Percentiles rank a stretch among this genome's conserved stretches.
phyloP scores from a whole-genome alignment of 2,888 invertebrate species.

The Dryococelus australis region DNA sequence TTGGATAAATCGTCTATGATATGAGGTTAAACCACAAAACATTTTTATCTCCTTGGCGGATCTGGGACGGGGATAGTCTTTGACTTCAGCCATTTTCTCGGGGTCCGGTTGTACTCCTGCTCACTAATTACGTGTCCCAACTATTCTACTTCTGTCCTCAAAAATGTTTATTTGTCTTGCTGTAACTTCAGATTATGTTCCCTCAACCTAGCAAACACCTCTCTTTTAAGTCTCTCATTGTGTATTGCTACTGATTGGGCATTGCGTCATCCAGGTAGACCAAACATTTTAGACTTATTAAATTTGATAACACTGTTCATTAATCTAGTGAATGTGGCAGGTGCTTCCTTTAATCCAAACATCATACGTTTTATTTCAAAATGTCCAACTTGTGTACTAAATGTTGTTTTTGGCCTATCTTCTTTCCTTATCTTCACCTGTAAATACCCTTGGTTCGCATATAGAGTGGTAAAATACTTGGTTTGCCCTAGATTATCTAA shows the following conservation, averaged over 20 bases:
- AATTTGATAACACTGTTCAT: not conserved
- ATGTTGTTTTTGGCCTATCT: conserved; percentile 19
- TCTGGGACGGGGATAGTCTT: conserved; percentile 10
- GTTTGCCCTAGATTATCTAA: not conserved
- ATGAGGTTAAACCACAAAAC: not conserved
- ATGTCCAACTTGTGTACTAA: not conserved
- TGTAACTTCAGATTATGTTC: conserved; percentile 36
- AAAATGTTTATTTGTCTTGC: conserved; percentile 41
- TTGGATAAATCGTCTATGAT: conserved; percentile 40
- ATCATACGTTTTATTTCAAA: too few species aligned
- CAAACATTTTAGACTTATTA: not conserved
- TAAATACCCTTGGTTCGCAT: conserved; percentile 24
- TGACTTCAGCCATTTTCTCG: conserved; percentile 21
- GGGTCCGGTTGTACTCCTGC: conserved; percentile 35
- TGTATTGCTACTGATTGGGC: not conserved
- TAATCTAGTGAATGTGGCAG: not conserved
- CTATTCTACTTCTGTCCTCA: conserved; percentile 28
- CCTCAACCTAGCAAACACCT: conserved; percentile 34
- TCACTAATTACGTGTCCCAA: not conserved
- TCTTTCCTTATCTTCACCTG: not conserved
- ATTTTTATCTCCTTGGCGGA: too few species aligned
- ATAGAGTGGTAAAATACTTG: too few species aligned
- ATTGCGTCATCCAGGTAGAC: not conserved
- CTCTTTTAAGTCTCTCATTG: conserved; percentile 26
- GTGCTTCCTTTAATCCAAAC: not conserved